Base-by-base conservation (phyloP, 2,113 vertebrate species). In the Dasyornis broadbenti region DNA sequence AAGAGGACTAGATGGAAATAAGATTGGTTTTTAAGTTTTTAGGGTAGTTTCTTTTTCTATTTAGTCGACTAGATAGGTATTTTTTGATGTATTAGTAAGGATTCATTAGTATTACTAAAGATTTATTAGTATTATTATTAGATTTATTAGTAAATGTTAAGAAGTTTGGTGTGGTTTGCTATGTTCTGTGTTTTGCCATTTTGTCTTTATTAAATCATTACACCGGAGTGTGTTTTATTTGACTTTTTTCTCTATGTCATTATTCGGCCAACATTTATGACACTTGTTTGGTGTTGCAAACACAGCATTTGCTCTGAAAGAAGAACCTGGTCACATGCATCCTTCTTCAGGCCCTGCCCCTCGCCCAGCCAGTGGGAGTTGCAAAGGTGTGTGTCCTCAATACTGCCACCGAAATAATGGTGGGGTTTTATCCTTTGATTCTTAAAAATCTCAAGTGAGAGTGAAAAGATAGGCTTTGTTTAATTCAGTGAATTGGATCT, bases 281-380 rank as follows among this genome's bases (percentile, higher is more conserved):
- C 21, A 12, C 23, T 71, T 24, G 3, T 35, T 52, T 52, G 66
- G 20, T 21, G 31, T 26, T 52, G 39, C 13, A 13, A 61, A 35
- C 26, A 20, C 21, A 21, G 26, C 26, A 20, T 12, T 61, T 52
- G 26, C 26, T 37, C 6, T 9, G 37, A 42, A 33, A 40, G 10
- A 50, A 42, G 37, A 13, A 23, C 15, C 44, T 50, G 65, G 19
- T 19, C 35, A 33, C 5, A 0, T 2, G 15, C 1, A 1, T 50
- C 33, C 35, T 40, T 17, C 24, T 1, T 0, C 30, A 40, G 15
- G 37, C 15, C 31, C 45, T 15, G 45, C 30, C 20, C 56, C 30
- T 39, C 10, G 8, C 64, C 27, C 35, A 19, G 54, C 11, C 3
- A 23, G 7, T 4, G 9, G 19, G 11, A 22, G 15, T 47, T 40